A percentile compares a stretch with the other conserved stretches of the same genome.
Evolutionary conservation across 2,797 vertebrate species (phyloP).

Genomic region (Chelon labrosus): DNA sequence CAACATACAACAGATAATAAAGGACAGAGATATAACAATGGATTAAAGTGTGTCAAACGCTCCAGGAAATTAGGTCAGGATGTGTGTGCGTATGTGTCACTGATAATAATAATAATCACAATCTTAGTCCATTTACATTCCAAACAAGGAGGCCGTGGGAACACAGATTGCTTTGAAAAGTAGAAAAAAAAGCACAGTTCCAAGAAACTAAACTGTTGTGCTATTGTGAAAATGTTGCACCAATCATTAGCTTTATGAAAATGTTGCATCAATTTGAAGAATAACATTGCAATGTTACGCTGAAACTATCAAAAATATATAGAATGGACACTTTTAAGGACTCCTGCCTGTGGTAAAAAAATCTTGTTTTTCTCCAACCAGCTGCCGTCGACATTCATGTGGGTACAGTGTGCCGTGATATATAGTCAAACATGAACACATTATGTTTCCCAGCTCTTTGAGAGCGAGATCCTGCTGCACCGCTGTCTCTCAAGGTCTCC

Average conservation of each 20-base stretch:
- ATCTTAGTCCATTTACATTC: background rate
- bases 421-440: slow-evolving; percentile 71
- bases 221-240: too few relatives aligned
- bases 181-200: background rate
- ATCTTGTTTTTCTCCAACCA: slow-evolving; percentile 27
- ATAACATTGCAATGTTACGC: too few relatives aligned
- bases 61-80: too few relatives aligned
- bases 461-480: slow-evolving; percentile 71
- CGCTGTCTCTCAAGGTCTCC: slow-evolving; percentile 76
- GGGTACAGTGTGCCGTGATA: slow-evolving; percentile 57
- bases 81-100: background rate
- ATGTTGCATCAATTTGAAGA: too few relatives aligned
- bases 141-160: background rate
- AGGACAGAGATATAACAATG: too few relatives aligned
- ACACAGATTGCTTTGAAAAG: background rate
- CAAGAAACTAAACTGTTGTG: background rate
- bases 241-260: too few relatives aligned
- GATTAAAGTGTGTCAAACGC: too few relatives aligned
- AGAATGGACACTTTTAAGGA: too few relatives aligned
- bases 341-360: slow-evolving; percentile 5
- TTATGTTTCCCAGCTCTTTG: slow-evolving; percentile 73
- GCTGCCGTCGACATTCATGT: slow-evolving; percentile 40
- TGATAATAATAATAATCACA: slow-evolving; percentile 1
- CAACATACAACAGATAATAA: too few relatives aligned
- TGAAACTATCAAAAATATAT: too few relatives aligned